A percentile compares a stretch with the other conserved stretches of the same genome.
Evolutionary conservation across 2,797 vertebrate genomes (phyloP).

Genomic region (Meriones psammophilus): DNA sequence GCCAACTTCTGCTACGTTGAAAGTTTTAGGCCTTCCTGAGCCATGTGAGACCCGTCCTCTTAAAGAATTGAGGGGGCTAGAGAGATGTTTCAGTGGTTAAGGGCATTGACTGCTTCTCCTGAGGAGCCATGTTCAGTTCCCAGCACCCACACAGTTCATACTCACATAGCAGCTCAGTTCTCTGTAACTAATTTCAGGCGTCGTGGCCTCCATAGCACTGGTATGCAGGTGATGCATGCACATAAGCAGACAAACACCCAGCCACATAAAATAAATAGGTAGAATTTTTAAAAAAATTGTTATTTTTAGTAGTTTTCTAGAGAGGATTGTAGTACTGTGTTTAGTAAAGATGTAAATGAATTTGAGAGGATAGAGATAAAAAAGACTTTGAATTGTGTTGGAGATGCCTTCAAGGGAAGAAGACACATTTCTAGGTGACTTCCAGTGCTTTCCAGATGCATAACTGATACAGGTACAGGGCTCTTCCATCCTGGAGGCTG

Average conservation of each 20-base stretch:
- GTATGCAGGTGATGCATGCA: not conserved
- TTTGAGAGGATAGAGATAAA: slow-evolving; percentile 57
- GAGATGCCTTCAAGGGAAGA: not conserved
- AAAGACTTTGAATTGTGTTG: slow-evolving; percentile 55
- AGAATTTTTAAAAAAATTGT: not conserved
- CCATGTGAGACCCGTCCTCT: not conserved
- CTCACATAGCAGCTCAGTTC: not conserved
- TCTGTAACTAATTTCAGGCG: not conserved
- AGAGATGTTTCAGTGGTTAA: not conserved
- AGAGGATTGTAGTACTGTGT: slow-evolving; percentile 12
- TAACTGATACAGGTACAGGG: not conserved
- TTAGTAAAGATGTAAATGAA: slow-evolving; percentile 41
- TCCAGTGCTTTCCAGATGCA: not conserved
- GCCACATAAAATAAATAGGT: not conserved
- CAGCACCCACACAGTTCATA: not conserved
- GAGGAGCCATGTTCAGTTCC: not conserved
- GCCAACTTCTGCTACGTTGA: not conserved
- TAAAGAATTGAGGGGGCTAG: not conserved
- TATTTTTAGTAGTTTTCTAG: slow-evolving; percentile 36
- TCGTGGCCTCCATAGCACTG: not conserved
- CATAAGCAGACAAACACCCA: not conserved
- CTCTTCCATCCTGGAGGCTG: not conserved
- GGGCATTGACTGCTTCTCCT: not conserved
- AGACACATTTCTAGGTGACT: slow-evolving; percentile 13
- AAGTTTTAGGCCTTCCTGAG: not conserved